Percentiles rank a stretch among this genome's conserved stretches.
phyloP scores from a whole-genome alignment of 2,888 invertebrate genomes.

The Mesopsocus fuscifrons region DNA sequence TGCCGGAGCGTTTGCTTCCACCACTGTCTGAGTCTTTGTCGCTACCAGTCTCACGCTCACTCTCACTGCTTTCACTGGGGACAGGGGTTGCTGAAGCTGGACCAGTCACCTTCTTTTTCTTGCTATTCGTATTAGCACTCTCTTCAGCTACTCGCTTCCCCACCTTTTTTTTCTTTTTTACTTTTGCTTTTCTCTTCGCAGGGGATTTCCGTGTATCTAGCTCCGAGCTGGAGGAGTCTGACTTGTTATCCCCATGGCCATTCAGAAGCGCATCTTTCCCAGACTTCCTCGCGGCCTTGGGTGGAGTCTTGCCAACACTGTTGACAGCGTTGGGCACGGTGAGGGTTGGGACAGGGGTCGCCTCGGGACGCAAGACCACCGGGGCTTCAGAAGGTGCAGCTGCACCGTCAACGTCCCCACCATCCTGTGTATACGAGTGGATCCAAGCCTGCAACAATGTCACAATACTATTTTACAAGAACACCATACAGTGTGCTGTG shows the following conservation, averaged over 20 bases:
- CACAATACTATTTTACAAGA: no score
- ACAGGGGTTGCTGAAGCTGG: slow-evolving; percentile 17
- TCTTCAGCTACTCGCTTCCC: slow-evolving; percentile 5
- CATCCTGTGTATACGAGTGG: slow-evolving; percentile 28
- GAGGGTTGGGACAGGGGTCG: slow-evolving; percentile 24
- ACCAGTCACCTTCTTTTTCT: slow-evolving; percentile 39
- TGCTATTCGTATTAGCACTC: slow-evolving; percentile 8
- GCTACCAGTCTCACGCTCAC: slow-evolving; percentile 41
- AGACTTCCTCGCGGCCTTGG: slow-evolving; percentile 15
- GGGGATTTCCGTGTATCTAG: slow-evolving; percentile 34
- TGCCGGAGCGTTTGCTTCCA: slow-evolving; percentile 23
- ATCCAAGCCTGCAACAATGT: background rate
- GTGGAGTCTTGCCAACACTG: slow-evolving; percentile 36
- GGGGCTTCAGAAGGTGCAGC: no score
- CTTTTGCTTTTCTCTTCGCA: slow-evolving; percentile 32
- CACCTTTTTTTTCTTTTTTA: slow-evolving; percentile 17
- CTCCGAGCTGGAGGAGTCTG: slow-evolving; percentile 47
- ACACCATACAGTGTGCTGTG: no score
- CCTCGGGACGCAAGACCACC: slow-evolving; percentile 25
- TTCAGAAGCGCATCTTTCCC: slow-evolving; percentile 15
- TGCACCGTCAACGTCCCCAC: slow-evolving; percentile 39
- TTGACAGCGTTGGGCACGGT: slow-evolving; percentile 39
- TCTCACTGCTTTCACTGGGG: slow-evolving; percentile 45
- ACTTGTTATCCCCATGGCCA: slow-evolving; percentile 29
- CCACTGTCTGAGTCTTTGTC: slow-evolving; percentile 44